Percentiles rank a stretch among this genome's conserved stretches.
Evolutionary conservation across 2,888 invertebrate genomes (phyloP).

Genomic region (Ectemnius lituratus): DNA sequence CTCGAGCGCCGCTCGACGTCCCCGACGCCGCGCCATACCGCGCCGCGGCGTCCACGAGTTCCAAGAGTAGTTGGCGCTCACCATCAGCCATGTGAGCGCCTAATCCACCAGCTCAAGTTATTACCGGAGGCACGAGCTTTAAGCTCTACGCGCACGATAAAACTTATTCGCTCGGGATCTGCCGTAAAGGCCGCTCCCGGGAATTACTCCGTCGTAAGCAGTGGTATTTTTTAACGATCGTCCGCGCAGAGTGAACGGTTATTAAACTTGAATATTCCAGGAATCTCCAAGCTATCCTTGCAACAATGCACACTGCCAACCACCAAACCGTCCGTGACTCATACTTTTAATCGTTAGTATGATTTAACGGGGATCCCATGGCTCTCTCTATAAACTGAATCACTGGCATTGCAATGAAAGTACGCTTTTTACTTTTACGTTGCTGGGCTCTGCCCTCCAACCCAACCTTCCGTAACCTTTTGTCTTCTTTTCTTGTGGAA

Average conservation of each 20-base stretch:
- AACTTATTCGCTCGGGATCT: slow-evolving; percentile 15
- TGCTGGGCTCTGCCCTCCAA: too few relatives aligned
- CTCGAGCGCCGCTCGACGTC: background rate
- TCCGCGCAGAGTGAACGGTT: background rate
- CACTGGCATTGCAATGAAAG: too few relatives aligned
- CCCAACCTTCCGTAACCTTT: too few relatives aligned
- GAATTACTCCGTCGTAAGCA: slow-evolving; percentile 7
- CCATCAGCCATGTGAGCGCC: slow-evolving; percentile 9
- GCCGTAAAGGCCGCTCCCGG: background rate
- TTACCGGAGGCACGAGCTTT: slow-evolving; percentile 29
- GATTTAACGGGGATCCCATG: background rate
- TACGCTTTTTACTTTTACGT: too few relatives aligned
- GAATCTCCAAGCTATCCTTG: background rate
- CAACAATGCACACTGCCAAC: background rate
- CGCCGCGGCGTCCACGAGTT: slow-evolving; percentile 26
- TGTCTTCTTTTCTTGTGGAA: too few relatives aligned
- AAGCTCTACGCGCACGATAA: slow-evolving; percentile 26
- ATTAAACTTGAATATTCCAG: background rate
- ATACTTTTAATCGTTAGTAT: background rate
- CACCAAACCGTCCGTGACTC: background rate
- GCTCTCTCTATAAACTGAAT: too few relatives aligned
- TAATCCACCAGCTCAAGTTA: slow-evolving; percentile 35
- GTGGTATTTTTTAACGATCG: slow-evolving; percentile 12
- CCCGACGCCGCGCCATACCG: background rate
- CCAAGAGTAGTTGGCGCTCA: slow-evolving; percentile 17